Base-by-base conservation (phyloP, 2,888 invertebrate species). In the Poecilus cupreus region DNA sequence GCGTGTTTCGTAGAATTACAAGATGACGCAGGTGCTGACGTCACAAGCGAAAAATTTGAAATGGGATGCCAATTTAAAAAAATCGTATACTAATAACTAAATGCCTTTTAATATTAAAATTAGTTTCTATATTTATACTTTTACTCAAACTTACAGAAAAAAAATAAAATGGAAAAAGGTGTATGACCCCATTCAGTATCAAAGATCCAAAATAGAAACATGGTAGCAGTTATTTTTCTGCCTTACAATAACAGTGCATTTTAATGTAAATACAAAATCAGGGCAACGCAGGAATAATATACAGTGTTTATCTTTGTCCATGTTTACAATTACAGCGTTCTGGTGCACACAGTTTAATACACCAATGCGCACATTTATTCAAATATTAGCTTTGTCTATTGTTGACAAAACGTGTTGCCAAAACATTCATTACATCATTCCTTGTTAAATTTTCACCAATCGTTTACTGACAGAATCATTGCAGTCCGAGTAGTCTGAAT, bases 361-460 rank as follows among this genome's bases (percentile, higher is more conserved):
- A 60, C 26, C 24, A 26, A 22, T 22, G 13, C 32, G 37, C 37
- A 11, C 13, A 68, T 37, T 68, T 39, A 18, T 68, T 13, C 37
- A 32, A 68, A 68, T 68, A 68, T 68, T 68, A 37, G 64, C 37
- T 37, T 68, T 68, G 37, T 37, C 37, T 37, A 32, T 68, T 68
- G 64, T 68, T 68, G 37, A 68, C 64, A 37, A 68, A 68, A 68
- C 64, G 39, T 68, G 37, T 20, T 68, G 64, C 64, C 37, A 68
- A 68, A 68, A 68, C 37, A 68, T 68, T 37, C 24, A 60, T 32
- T 60, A 60, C 60, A 32, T 60, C 22, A 60, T 13, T 60, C 18
- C 13, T 60, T n/a, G 60, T 60, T 60, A 32, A 11, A 60, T 26
- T 24, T 60, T 22, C 22, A 60, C 60, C 60, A 26, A 13, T 43